phyloP scores from a whole-genome alignment of 2,797 vertebrate species.

The Poeciliopsis paucimaculata region DNA sequence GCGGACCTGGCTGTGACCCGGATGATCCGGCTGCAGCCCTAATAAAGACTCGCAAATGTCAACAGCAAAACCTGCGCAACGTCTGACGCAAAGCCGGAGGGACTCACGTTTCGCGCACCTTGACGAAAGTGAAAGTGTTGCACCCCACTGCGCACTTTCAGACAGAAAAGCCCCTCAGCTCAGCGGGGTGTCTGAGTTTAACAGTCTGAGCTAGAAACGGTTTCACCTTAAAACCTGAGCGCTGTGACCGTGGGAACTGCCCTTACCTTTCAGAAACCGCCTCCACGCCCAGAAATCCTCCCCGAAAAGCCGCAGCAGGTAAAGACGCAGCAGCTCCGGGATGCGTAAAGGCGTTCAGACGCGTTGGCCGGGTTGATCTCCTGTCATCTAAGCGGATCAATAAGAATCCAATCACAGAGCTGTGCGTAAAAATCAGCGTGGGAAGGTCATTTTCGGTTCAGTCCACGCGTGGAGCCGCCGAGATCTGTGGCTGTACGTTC shows the following conservation, averaged over 20 bases:
- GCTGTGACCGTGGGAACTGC: not conserved
- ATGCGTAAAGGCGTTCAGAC: constrained; percentile 36
- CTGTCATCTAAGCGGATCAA: not conserved
- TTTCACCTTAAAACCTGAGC: not conserved
- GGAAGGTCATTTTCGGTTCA: constrained; percentile 20
- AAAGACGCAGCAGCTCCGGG: constrained; percentile 36
- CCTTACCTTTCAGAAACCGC: constrained; percentile 14
- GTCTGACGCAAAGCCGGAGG: not conserved
- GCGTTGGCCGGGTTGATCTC: not conserved
- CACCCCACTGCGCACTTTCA: constrained; percentile 4
- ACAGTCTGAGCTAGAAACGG: not conserved
- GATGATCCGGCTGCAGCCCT: not conserved
- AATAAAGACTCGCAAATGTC: not conserved
- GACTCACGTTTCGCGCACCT: constrained; percentile 6
- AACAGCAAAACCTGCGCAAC: not conserved
- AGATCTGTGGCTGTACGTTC: constrained; percentile 15
- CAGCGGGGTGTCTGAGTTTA: not conserved
- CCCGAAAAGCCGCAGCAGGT: not conserved
- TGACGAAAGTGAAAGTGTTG: constrained; percentile 62
- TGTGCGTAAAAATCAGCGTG: not conserved
- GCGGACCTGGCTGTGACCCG: not conserved
- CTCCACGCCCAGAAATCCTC: constrained; percentile 6
- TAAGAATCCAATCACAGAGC: constrained; percentile 25
- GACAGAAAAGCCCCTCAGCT: not conserved
- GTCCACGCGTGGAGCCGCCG: constrained; percentile 16